Base-by-base conservation (phyloP, 2,797 vertebrate genomes). In the Sebastes iracundus region DNA sequence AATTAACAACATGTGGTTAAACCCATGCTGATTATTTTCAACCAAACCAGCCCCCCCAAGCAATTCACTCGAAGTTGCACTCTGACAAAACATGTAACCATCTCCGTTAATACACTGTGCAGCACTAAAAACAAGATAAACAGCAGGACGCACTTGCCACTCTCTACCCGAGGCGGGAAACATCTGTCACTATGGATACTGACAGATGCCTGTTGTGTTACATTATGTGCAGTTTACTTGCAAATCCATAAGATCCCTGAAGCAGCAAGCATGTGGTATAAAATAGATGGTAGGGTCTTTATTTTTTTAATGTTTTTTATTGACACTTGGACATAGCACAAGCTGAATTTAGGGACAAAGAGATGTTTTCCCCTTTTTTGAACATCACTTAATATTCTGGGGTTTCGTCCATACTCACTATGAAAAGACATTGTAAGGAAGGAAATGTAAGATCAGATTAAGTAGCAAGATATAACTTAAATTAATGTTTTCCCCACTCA, bases 131-230 rank as follows among this genome's bases (percentile, higher is more conserved):
- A 73, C 73, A 66, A 79, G 49, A 62, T 23, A 77, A 83, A 86
- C 82, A 87, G 85, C 89, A 85, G 82, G 82, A 62, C 1, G 16
- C 79, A 62, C 49, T 68, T 69, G 25, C 33, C 66, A 52, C 38
- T 85, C 56, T 75, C 56, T 58, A 73, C 85, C 80, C 69, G 75
- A 86, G 76, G 84, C 70, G 66, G 70, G 46, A 77, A 87, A 83
- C 86, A 92, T 91, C 87, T 89, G 87, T 87, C 83, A 67, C 82
- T 77, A 69, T 79, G 70, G 82, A 86, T 85, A 83, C 84, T 79
- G 88, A 87, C 79, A 83, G 77, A 87, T 84, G 84, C 77, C 83
- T 79, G 81, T 79, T 89, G 88, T 79, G 72, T 77, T 79, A 49
- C 67, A 71, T 87, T 87, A 82, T 71, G 65, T 27, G 78, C 62